A percentile compares a stretch with the other conserved stretches of the same genome.
Evolutionary conservation across 2,797 vertebrate species (phyloP).

Genomic region (Danio kyathit): DNA sequence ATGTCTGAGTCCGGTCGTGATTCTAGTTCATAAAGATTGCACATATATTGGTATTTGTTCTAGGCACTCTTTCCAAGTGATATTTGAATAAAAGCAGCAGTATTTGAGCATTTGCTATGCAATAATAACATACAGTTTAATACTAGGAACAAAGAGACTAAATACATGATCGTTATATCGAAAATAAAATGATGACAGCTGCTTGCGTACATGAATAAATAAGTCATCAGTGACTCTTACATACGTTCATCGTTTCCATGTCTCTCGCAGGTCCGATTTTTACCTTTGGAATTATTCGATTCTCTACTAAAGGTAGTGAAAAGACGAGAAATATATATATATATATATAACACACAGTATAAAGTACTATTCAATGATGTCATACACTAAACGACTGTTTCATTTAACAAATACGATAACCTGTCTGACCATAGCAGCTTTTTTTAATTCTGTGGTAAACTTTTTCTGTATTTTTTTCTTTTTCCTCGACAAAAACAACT

Average conservation of each 20-base stretch:
- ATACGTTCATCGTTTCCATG: conserved; percentile 41
- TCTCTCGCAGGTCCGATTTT: conserved; percentile 43
- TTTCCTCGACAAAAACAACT: conserved; percentile 64
- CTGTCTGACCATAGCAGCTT: conserved; percentile 80
- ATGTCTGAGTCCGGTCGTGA: conserved; percentile 37
- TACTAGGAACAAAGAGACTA: conserved; percentile 64
- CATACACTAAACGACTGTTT: conserved; percentile 50
- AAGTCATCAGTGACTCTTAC: conserved; percentile 48
- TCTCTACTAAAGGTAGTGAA: background rate
- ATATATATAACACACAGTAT: background rate
- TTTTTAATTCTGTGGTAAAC: conserved; percentile 50
- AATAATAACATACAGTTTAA: conserved; percentile 64
- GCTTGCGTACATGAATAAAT: conserved; percentile 54
- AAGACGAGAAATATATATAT: conserved; percentile 10
- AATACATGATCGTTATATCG: conserved; percentile 58
- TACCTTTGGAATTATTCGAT: conserved; percentile 31
- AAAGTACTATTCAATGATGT: conserved; percentile 28
- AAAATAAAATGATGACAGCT: conserved; percentile 50
- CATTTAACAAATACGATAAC: conserved; percentile 60
- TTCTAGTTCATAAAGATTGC: conserved; percentile 46
- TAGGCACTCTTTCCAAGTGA: conserved; percentile 65
- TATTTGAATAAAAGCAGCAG: conserved; percentile 65
- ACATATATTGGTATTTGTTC: conserved; percentile 56
- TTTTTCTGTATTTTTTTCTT: conserved; percentile 48
- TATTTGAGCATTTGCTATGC: conserved; percentile 65